Percentiles rank a stretch among this genome's conserved stretches.
phyloP scores from a whole-genome alignment of 2,888 invertebrate genomes.

The Mesorhabditis spiculigera region DNA sequence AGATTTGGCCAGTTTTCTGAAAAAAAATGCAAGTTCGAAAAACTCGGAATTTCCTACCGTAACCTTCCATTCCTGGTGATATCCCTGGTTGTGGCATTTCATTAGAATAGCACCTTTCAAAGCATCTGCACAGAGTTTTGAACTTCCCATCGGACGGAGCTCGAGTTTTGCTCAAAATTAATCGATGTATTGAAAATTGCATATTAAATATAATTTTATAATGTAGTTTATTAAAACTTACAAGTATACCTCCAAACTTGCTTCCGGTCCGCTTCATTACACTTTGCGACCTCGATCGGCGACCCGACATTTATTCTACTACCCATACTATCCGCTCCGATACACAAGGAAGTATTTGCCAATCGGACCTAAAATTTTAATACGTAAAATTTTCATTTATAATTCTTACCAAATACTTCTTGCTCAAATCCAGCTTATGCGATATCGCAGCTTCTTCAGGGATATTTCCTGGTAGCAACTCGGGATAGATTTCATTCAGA shows the following conservation, averaged over 20 bases:
- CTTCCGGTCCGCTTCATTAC: conserved; percentile 4
- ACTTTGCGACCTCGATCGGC: background rate
- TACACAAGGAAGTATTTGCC: conserved; percentile 10
- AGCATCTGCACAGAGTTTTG: conserved; percentile 77
- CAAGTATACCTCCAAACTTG: background rate
- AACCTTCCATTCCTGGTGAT: conserved; percentile 82
- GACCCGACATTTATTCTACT: background rate
- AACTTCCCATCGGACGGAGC: conserved; percentile 75
- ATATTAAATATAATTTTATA: too few relatives aligned
- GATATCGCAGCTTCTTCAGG: conserved; percentile 19
- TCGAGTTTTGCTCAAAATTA: conserved; percentile 66
- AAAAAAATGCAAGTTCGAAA: conserved; percentile 10
- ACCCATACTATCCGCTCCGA: conserved; percentile 9
- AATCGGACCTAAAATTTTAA: background rate
- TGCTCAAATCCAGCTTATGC: background rate
- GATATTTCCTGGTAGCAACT: conserved; percentile 74
- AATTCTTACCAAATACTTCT: conserved; percentile 6
- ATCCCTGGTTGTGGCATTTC: conserved; percentile 88
- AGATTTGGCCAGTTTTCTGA: conserved; percentile 30
- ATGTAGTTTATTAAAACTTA: background rate
- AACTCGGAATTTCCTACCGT: conserved; percentile 23
- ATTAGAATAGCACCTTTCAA: conserved; percentile 72
- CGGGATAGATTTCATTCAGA: conserved; percentile 92
- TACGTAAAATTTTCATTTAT: background rate
- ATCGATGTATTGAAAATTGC: too few relatives aligned